A percentile compares a stretch with the other conserved stretches of the same genome.
Evolutionary conservation across 1,140 invertebrate species (phyloP).

Genomic region (Plutomurus gul): DNA sequence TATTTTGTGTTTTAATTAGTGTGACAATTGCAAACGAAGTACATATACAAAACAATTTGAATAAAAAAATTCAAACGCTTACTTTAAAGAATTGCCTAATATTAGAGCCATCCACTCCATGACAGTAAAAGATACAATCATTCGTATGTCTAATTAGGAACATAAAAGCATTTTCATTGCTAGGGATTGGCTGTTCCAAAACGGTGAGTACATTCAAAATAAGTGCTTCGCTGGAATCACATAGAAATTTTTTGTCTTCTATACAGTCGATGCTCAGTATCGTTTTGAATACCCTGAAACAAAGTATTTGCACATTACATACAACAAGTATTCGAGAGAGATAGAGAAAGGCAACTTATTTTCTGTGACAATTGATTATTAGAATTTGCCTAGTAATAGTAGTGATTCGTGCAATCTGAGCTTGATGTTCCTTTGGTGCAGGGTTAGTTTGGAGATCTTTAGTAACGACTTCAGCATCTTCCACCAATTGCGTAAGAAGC

Average conservation of each 20-base stretch:
- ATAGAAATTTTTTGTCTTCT: neutral
- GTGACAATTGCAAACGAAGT: no score
- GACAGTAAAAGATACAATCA: neutral
- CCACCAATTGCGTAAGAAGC: slow-evolving; percentile 34
- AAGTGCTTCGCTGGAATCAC: neutral
- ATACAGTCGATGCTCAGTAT: neutral
- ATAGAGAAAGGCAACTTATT: neutral
- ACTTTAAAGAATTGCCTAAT: neutral
- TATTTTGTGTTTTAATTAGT: no score
- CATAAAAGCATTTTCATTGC: neutral
- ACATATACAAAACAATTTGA: no score
- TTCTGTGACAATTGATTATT: neutral
- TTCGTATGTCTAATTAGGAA: slow-evolving; percentile 3
- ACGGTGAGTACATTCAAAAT: neutral
- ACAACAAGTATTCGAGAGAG: no score
- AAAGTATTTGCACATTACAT: no score
- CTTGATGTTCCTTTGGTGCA: neutral
- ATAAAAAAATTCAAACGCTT: neutral
- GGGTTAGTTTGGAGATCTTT: neutral
- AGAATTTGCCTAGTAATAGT: neutral
- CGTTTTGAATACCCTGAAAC: neutral
- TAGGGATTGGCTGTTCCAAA: neutral
- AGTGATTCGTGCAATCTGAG: neutral
- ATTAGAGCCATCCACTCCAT: neutral
- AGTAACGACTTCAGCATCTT: slow-evolving; percentile 37